Percentiles rank a stretch among this genome's conserved stretches.
These are phyloP conservation scores for Stenodera caucasica DNA, from an alignment of 2,888 invertebrate species.

Conservation along the genomic window DNA sequence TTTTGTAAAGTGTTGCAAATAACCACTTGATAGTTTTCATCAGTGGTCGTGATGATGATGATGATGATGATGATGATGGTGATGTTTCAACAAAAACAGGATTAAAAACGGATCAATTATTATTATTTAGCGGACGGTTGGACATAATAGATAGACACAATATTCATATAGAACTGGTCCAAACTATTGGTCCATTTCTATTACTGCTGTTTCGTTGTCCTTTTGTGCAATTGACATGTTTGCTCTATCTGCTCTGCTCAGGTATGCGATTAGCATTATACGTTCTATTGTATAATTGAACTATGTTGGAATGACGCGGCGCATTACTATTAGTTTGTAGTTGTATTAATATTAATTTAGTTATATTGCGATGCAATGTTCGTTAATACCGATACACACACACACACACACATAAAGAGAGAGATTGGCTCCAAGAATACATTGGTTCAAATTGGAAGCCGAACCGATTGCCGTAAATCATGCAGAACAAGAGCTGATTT, in stretches of 20 bases:
- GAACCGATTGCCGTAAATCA: constrained; percentile 1
- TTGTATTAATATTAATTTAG: constrained; percentile 43
- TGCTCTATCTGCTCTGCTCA: constrained; percentile 37
- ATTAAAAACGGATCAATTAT: constrained; percentile 34
- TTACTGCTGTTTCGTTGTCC: constrained; percentile 32
- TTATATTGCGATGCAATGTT: constrained; percentile 36
- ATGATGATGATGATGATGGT: neutral
- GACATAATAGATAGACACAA: neutral
- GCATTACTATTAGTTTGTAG: constrained; percentile 31
- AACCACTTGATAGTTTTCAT: constrained; percentile 30
- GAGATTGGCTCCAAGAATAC: neutral
- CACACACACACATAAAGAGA: no score
- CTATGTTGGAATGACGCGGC: constrained; percentile 26
- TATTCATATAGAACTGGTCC: constrained; percentile 17
- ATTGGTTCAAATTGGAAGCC: neutral
- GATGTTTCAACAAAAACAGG: constrained; percentile 29
- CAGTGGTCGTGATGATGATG: constrained; percentile 2
- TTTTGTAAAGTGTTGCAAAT: constrained; percentile 37
- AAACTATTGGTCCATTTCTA: constrained; percentile 33
- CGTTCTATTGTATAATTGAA: constrained; percentile 37
- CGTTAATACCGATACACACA: no score
- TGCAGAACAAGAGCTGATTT: constrained; percentile 5
- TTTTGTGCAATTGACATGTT: constrained; percentile 35
- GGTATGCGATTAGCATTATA: constrained; percentile 37
- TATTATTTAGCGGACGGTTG: constrained; percentile 18